Evolutionary conservation across 2,888 invertebrate genomes (phyloP), one percentile per base, ranked within the genome.

Genomic region (Mechanitis mazaeus): DNA sequence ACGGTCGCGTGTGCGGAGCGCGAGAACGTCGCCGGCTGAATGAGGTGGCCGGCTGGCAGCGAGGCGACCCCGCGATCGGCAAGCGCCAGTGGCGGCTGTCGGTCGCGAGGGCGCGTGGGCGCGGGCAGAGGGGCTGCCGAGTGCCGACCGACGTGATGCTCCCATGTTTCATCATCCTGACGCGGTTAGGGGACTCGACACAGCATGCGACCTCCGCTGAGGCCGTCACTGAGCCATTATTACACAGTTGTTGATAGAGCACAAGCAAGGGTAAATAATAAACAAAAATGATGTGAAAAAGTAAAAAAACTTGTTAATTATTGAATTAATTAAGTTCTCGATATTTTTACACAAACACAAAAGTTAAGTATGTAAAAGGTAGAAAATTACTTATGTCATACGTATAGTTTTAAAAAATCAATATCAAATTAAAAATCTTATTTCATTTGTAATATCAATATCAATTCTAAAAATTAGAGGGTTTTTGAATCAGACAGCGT

Each of bases 21-120:
- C 86, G 84, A 81, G 87, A 85, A 78, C 84, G 88, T 81, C 85
- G 84, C 81, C 82, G 85, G 80, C 80, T 79, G 88, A 88, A 84
- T 88, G 89, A 87, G 81, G 78, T 77, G 76, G 71, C 70, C 70
- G 69, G 68, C 69, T 65, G 69, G 66, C 63, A 59, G 62, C 64
- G 64, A 61, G 66, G 71, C 70, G 71, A 64, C 69, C 71, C 71
- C 69, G 72, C 76, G 75, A 70, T 73, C 74, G 80, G 71, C 79
- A 73, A 73, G 77, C 77, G 74, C 72, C 80, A 78, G 75, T 75
- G 78, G 70, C 75, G 79, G 77, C 77, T 72, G 77, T 74, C 76
- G 76, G 74, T 66, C 72, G 74, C 73, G 78, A 76, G 80, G 82
- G 81, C 78, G 83, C 79, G 85, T 50, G 81, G 83, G 71, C 79